Evolutionary conservation across 2,888 invertebrate genomes (phyloP), one percentile per base, ranked within the genome.

Genomic region (Malthinus flaveolus): DNA sequence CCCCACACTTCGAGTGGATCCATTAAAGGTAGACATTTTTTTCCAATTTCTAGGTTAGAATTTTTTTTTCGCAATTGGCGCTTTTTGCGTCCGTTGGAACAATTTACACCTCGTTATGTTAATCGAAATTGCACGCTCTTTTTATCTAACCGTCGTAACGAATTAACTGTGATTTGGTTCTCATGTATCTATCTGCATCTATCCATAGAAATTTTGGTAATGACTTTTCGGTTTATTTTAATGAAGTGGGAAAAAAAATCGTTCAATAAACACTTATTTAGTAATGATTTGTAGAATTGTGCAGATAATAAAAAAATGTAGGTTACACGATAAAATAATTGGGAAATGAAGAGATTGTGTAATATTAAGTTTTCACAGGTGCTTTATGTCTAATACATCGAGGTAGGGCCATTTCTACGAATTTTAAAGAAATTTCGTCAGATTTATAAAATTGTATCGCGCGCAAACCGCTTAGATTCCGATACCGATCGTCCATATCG

Each of bases 1-100:
- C 89, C 89, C 61, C 89, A 89, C 80, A 89, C 89, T 56, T 89
- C 89, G 77, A 89, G 88, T 80, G 89, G 89, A 81, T 89, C 89
- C 78, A 89, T 90, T 81, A 90, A 90, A 90, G 89, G 89, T 89
- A 88, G 83, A 32, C 49, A 51, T 51, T 56, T 23, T 48, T 49
- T 51, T 10, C 42, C 42, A 49, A 36, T 55, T 49, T 34, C 32
- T 44, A 32, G 15, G 34, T 32, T 12, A 23, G 15, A 13, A 35
- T 13, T 34, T 3, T 23, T 23, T 3, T 23, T 23, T 3, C 5
- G 23, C 23, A 23, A 23, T 3, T 23, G 2, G 23, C 2, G 23
- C 23, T 23, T 23, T 23, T 23, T 23, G n/a, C 9, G n/a, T 13
- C 13, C 15, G 37, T 12, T 37, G 37, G 12, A 37, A 12, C 15